Base-by-base conservation (phyloP, 2,113 vertebrate species). In the Engraulis encrasicolus region DNA sequence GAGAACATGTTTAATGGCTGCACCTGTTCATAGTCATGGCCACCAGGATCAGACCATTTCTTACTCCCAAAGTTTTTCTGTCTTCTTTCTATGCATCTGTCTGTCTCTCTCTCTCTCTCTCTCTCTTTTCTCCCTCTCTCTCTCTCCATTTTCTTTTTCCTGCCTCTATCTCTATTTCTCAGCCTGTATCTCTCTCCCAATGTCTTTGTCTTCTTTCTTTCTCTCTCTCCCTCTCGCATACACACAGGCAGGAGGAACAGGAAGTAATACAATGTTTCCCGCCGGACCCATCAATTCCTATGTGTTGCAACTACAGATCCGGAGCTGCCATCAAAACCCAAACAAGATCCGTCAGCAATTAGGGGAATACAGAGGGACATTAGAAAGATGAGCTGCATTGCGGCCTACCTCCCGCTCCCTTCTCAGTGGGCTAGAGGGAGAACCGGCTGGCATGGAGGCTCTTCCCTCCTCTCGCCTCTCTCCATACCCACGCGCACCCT, bases 331-430 rank as follows among this genome's bases (percentile, higher is more conserved):
- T 95, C 94, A 93, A 91, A 95, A 92, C 89, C 93, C 91, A 95
- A 95, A 96, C 93, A 94, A 93, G 94, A 94, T 94, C 92, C 93
- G 92, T 93, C 93, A 92, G 94, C 92, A 94, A 95, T 95, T 93
- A 95, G 91, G 93, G 92, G 93, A 94, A 93, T 90, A 93, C 85
- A 89, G 92, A 92, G 93, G 93, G 92, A 93, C 93, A 93, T 94
- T 94, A 95, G 94, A 89, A 95, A 95, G 94, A 94, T 84, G 93
- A 95, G 92, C 92, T 90, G 89, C 90, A 91, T 87, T 88, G 85
- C 93, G 87, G 92, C 93, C 93, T 88, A 93, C 94, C 86, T 91
- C 86, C 89, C 91, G 81, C 83, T 92, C 90, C 93, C 93, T 81
- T 87, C 92, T 92, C 94, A 93, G 94, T 92, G 91, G 92, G 95